Conservation (phyloP, 1,140 invertebrate species). For the Hylaeus anthracinus region DNA sequence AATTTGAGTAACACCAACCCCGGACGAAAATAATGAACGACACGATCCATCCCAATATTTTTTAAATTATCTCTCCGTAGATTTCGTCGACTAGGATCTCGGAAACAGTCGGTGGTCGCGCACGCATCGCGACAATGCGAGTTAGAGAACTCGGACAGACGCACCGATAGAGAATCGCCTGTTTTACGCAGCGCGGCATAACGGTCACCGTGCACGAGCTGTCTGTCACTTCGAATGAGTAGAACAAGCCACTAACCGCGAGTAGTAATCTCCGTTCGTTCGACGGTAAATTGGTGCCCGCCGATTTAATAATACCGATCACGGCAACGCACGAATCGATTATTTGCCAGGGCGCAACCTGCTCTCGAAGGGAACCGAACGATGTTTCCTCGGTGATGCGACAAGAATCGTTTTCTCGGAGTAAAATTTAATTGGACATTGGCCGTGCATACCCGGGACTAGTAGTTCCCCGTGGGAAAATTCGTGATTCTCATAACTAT, state of each 20-base stretch:
- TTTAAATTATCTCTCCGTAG: too few species aligned
- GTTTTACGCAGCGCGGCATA: constrained; percentile 50
- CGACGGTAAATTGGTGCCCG: constrained; percentile 36
- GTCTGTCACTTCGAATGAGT: constrained; percentile 51
- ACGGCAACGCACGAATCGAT: constrained; percentile 9
- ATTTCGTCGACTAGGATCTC: not conserved
- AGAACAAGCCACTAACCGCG: constrained; percentile 34
- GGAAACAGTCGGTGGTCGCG: not conserved
- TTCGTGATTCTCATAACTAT: not conserved
- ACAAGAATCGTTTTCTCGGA: not conserved
- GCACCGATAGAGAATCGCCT: constrained; percentile 58
- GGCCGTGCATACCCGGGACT: not conserved
- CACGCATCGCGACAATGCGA: not conserved
- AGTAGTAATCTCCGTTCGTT: constrained; percentile 43
- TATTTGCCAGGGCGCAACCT: not conserved
- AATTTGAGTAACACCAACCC: too few species aligned
- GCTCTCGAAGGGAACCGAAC: not conserved
- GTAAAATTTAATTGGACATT: not conserved
- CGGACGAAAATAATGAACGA: too few species aligned
- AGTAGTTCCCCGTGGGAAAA: not conserved
- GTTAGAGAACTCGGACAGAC: constrained; percentile 22
- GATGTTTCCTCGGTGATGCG: not conserved
- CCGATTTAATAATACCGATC: constrained; percentile 42
- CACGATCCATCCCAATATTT: too few species aligned
- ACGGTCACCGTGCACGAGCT: constrained; percentile 50